These are phyloP conservation scores for Beaufortia kweichowensis DNA, from an alignment of 2,113 vertebrate genomes.

Conservation along the genomic window DNA sequence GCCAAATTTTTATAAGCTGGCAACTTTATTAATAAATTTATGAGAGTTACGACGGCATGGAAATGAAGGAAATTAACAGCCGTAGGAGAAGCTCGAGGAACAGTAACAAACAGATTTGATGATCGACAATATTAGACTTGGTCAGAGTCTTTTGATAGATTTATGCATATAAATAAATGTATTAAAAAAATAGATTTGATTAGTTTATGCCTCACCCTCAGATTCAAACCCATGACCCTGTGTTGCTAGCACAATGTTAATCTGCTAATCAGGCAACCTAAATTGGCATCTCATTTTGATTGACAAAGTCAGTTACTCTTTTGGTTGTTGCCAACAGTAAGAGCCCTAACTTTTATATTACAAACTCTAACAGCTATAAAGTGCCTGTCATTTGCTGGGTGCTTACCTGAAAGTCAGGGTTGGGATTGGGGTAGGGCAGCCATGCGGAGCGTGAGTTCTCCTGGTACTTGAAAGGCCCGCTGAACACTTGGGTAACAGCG, in stretches of 20 bases:
- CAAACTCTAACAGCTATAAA: too few species aligned
- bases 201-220: too few species aligned
- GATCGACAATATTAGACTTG: not conserved
- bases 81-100: slow-evolving; percentile 7
- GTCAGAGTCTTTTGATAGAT: too few species aligned
- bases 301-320: slow-evolving; percentile 17
- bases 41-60: slow-evolving; percentile 53
- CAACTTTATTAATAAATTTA: slow-evolving; percentile 54
- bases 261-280: not conserved
- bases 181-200: not conserved
- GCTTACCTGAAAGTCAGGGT: slow-evolving; percentile 94
- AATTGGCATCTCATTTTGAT: slow-evolving; percentile 16
- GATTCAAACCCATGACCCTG: too few species aligned
- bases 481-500: slow-evolving; percentile 89
- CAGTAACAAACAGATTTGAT: not conserved
- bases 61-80: slow-evolving; percentile 57
- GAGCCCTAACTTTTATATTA: slow-evolving; percentile 4
- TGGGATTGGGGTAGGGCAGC: slow-evolving; percentile 95
- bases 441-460: slow-evolving; percentile 95
- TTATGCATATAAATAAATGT: too few species aligned
- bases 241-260: too few species aligned
- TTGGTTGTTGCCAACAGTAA: slow-evolving; percentile 14
- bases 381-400: slow-evolving; percentile 19
- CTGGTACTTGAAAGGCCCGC: slow-evolving; percentile 95
- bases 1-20: slow-evolving; percentile 55